Conservation (phyloP, 2,797 vertebrate genomes). For the Hipposideros larvatus region DNA sequence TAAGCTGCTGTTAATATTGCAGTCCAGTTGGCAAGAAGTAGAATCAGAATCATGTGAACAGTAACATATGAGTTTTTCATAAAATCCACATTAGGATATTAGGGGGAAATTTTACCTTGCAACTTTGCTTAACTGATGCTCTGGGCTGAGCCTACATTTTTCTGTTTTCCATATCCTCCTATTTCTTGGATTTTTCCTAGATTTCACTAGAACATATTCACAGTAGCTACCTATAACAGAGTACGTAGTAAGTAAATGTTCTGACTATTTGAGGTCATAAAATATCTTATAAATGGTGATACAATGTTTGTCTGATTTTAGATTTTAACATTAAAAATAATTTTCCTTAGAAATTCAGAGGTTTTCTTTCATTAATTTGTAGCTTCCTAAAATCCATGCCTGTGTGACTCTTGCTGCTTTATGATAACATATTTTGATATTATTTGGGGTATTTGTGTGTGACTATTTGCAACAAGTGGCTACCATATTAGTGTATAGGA, state of each 20-base stretch:
- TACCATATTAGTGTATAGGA: background rate
- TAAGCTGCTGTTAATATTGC: background rate
- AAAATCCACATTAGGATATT: background rate
- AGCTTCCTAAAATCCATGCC: background rate
- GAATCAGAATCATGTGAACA: background rate
- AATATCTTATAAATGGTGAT: background rate
- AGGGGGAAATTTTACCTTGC: background rate
- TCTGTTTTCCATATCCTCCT: background rate
- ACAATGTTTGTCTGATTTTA: background rate
- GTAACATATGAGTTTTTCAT: background rate
- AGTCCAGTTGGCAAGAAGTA: background rate
- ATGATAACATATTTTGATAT: background rate
- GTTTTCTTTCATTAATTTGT: background rate
- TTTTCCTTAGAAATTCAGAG: slow-evolving; percentile 8
- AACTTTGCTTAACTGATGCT: background rate
- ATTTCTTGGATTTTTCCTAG: background rate
- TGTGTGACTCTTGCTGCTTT: background rate
- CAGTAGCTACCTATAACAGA: background rate
- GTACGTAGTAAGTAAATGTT: background rate
- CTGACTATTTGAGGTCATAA: background rate
- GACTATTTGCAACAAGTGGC: background rate
- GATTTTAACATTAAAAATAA: slow-evolving; percentile 12
- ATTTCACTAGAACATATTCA: background rate
- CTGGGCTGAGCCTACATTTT: background rate
- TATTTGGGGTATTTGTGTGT: background rate